phyloP scores from a whole-genome alignment of 23 tunicate species.

The Phallusia fumigata region DNA sequence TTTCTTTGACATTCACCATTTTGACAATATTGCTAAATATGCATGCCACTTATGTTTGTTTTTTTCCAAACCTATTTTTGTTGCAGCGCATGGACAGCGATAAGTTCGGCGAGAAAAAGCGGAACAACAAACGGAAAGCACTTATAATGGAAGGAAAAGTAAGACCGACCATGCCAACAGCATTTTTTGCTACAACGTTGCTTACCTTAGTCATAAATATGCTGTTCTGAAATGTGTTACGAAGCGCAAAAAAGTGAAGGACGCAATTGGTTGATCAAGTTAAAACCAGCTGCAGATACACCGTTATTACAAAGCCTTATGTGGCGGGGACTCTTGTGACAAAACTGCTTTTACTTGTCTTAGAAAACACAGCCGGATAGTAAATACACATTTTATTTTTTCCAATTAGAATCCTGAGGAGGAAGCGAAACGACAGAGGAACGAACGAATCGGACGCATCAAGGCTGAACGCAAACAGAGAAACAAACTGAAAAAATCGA shows the following conservation, averaged over 20 bases:
- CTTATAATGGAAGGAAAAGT: slow-evolving; percentile 77
- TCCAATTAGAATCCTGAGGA: not conserved
- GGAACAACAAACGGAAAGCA: slow-evolving; percentile 76
- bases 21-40: not conserved
- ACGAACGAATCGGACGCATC: not conserved
- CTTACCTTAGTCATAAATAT: no score
- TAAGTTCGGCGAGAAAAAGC: slow-evolving; percentile 67
- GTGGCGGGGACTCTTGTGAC: no score
- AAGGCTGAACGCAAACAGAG: not conserved
- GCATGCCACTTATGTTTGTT: not conserved
- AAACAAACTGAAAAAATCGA: no score
- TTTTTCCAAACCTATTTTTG: not conserved
- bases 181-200: no score
- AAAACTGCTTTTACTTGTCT: not conserved
- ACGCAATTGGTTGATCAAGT: not conserved
- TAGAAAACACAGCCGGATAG: no score
- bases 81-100: slow-evolving; percentile 58
- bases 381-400: no score
- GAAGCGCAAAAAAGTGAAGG: no score
- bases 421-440: not conserved
- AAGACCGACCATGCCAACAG: no score
- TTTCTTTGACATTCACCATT: no score
- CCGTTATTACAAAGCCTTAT: no score
- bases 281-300: not conserved
- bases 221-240: no score